phyloP scores from a whole-genome alignment of 2,888 invertebrate species.

The Harmothoe impar region DNA sequence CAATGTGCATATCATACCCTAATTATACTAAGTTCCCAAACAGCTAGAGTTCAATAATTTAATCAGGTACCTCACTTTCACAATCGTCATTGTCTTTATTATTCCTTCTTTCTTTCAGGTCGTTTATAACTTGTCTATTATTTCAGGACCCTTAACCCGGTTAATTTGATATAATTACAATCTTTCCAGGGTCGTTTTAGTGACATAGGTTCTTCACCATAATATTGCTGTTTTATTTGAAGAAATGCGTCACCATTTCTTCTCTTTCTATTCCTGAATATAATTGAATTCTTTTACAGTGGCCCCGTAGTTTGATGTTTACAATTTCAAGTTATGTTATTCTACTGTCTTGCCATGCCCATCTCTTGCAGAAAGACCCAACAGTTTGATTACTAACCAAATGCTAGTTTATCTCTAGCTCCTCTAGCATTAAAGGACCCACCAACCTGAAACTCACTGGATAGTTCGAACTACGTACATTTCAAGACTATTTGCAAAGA shows the following conservation, averaged over 20 bases:
- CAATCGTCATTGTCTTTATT: background rate
- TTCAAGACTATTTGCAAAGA: background rate
- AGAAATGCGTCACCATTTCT: background rate
- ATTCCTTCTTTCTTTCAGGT: background rate
- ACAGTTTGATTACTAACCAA: background rate
- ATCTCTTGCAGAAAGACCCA: background rate
- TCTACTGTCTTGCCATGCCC: background rate
- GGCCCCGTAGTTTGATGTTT: constrained; percentile 15
- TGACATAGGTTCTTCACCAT: background rate
- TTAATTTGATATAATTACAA: background rate
- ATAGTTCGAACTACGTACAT: background rate
- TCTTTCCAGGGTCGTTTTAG: background rate
- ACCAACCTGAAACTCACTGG: background rate
- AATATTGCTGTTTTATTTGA: constrained; percentile 12
- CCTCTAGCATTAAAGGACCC: constrained; percentile 1
- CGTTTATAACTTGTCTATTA: background rate
- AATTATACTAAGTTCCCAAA: too few relatives aligned
- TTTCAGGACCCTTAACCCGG: background rate
- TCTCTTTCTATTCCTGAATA: background rate
- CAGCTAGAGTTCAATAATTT: too few relatives aligned
- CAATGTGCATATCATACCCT: background rate
- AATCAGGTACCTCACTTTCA: too few relatives aligned
- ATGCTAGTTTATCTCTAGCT: background rate
- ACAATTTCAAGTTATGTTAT: background rate
- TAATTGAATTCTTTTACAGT: constrained; percentile 13